A percentile compares a stretch with the other conserved stretches of the same genome.
These are phyloP conservation scores for Drosophila tripunctata DNA, from an alignment of 2,888 invertebrate species.

Conservation along the genomic window DNA sequence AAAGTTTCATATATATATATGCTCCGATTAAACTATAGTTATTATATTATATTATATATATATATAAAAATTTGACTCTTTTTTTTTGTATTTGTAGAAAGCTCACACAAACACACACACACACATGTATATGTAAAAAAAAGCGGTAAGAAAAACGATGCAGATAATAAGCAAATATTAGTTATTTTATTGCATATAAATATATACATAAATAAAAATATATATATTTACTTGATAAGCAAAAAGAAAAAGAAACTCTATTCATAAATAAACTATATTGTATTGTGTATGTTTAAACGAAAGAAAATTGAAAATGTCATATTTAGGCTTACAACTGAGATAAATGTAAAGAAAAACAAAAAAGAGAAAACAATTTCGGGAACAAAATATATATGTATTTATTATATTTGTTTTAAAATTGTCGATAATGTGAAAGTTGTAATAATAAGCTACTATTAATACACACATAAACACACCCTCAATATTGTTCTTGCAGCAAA, in stretches of 20 bases:
- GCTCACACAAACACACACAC: slow-evolving; percentile 26
- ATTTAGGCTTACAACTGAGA: slow-evolving; percentile 76
- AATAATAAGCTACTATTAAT: slow-evolving; percentile 43
- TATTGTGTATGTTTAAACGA: slow-evolving; percentile 49
- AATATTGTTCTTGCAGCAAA: slow-evolving; percentile 75
- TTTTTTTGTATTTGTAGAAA: slow-evolving; percentile 35
- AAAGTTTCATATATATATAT: slow-evolving; percentile 36
- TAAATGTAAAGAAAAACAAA: slow-evolving; percentile 33
- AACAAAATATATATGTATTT: slow-evolving; percentile 80
- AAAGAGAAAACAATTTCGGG: slow-evolving; percentile 72
- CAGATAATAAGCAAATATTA: slow-evolving; percentile 22
- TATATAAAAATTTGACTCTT: slow-evolving; percentile 11
- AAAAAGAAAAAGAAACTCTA: no score
- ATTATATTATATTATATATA: slow-evolving; percentile 17
- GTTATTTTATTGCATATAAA: no score
- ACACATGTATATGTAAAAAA: slow-evolving; percentile 49
- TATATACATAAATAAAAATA: slow-evolving; percentile 40
- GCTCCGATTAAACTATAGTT: slow-evolving; percentile 22
- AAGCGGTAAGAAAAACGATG: not conserved
- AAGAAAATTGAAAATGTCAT: slow-evolving; percentile 58
- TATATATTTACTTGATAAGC: slow-evolving; percentile 54
- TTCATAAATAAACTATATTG: slow-evolving; percentile 39
- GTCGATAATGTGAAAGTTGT: slow-evolving; percentile 61
- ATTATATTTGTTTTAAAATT: slow-evolving; percentile 73
- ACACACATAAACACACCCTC: slow-evolving; percentile 49